Evolutionary conservation across 2,888 invertebrate species (phyloP).

Genomic region (Thymelicus acteon): DNA sequence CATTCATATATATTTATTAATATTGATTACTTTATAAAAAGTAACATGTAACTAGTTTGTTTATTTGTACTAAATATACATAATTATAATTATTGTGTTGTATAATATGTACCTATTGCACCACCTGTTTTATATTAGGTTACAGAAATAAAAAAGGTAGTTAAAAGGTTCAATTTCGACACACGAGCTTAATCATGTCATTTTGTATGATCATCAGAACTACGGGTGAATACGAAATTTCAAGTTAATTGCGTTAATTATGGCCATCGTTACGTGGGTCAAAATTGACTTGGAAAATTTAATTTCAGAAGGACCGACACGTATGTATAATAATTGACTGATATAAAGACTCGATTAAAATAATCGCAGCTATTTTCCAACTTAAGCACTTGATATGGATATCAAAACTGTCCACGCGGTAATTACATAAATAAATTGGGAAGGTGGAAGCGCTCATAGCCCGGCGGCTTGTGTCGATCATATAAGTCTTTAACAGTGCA

Average conservation of each 20-base stretch:
- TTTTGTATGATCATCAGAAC: constrained; percentile 11
- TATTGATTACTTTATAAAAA: no score
- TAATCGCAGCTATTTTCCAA: not conserved
- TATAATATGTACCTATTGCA: no score
- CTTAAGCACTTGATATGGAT: not conserved
- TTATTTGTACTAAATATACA: no score
- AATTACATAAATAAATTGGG: not conserved
- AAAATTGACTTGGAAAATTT: constrained; percentile 14
- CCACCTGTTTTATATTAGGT: no score
- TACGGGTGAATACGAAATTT: constrained; percentile 8
- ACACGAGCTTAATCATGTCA: not conserved
- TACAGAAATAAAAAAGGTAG: no score
- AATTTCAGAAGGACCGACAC: constrained; percentile 12
- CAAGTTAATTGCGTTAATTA: constrained; percentile 13
- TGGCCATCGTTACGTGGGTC: constrained; percentile 6
- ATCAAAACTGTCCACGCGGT: not conserved
- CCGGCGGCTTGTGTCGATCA: no score
- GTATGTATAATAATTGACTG: constrained; percentile 5
- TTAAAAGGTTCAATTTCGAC: no score
- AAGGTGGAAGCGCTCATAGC: no score
- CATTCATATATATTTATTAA: no score
- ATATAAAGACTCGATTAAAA: constrained; percentile 8
- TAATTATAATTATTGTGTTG: no score
- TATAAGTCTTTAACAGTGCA: no score
- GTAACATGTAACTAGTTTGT: no score